phyloP scores from a whole-genome alignment of 1,140 invertebrate species.

The Camponotus pennsylvanicus region DNA sequence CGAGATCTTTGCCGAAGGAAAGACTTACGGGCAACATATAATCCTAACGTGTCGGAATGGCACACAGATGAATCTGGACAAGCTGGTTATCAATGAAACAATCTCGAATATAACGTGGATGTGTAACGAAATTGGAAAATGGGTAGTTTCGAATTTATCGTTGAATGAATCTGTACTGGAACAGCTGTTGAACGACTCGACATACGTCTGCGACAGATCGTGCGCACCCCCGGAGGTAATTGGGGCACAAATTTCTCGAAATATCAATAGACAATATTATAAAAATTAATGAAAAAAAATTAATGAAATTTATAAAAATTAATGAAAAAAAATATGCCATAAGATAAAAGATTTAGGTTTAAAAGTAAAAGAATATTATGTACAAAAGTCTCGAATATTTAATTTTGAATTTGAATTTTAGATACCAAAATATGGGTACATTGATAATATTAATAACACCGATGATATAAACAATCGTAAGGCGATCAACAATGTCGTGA shows the following conservation, averaged over 20 bases:
- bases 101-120: constrained; percentile 73
- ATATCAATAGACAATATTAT: neutral
- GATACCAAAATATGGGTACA: constrained; percentile 82
- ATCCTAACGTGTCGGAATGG: constrained; percentile 71
- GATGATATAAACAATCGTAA: constrained; percentile 66
- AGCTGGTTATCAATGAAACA: constrained; percentile 3
- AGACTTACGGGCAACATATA: constrained; percentile 66
- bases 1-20: constrained; percentile 65
- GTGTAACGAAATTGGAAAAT: constrained; percentile 72
- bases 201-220: constrained; percentile 64
- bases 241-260: neutral
- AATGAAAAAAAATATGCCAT: no score
- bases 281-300: no score
- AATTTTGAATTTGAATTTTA: constrained; percentile 30
- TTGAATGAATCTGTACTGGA: constrained; percentile 35
- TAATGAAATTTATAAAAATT: no score
- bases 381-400: neutral
- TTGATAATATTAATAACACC: constrained; percentile 72
- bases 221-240: constrained; percentile 51
- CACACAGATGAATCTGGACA: constrained; percentile 38
- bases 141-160: constrained; percentile 63
- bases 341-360: no score
- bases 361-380: no score
- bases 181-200: constrained; percentile 35
- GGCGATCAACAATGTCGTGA: constrained; percentile 72